Percentiles rank a stretch among this genome's conserved stretches.
These are phyloP conservation scores for Dromococcyx pavoninus DNA, from an alignment of 2,797 vertebrate species.

Conservation along the genomic window DNA sequence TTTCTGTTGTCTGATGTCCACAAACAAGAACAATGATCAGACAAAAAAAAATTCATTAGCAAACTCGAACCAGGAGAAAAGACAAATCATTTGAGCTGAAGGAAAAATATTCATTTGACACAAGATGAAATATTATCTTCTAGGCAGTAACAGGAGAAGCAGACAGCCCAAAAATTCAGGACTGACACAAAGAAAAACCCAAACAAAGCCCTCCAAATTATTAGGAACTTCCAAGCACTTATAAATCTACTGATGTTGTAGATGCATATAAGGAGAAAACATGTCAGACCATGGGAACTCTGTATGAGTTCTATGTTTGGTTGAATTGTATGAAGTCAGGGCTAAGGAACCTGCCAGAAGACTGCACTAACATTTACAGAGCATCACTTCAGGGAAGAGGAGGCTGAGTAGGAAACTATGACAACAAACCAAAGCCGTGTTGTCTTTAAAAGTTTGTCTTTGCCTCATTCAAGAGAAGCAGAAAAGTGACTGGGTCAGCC, in stretches of 20 bases:
- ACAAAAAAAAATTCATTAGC: not conserved
- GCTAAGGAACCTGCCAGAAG: not conserved
- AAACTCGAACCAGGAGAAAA: not conserved
- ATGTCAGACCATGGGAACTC: not conserved
- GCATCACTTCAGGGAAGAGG: not conserved
- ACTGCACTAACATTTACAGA: fast-evolving
- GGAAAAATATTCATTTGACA: not conserved
- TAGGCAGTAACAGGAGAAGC: not conserved
- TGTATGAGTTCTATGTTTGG: not conserved
- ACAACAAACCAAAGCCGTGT: not conserved
- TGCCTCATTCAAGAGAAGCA: not conserved
- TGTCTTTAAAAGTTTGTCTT: not conserved
- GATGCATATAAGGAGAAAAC: not conserved
- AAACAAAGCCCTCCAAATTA: fast-evolving
- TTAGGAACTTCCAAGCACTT: not conserved
- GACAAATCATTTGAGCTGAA: not conserved
- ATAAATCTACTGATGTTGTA: not conserved
- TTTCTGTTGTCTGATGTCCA: not conserved
- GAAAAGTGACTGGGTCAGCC: not conserved
- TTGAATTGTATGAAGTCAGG: not conserved
- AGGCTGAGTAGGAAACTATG: not conserved
- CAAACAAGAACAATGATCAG: not conserved
- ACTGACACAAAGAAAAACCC: not conserved
- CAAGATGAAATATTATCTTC: not conserved
- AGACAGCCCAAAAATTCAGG: not conserved